Evolutionary conservation across 2,113 vertebrate species (phyloP).

Genomic region (Isurus oxyrinchus): DNA sequence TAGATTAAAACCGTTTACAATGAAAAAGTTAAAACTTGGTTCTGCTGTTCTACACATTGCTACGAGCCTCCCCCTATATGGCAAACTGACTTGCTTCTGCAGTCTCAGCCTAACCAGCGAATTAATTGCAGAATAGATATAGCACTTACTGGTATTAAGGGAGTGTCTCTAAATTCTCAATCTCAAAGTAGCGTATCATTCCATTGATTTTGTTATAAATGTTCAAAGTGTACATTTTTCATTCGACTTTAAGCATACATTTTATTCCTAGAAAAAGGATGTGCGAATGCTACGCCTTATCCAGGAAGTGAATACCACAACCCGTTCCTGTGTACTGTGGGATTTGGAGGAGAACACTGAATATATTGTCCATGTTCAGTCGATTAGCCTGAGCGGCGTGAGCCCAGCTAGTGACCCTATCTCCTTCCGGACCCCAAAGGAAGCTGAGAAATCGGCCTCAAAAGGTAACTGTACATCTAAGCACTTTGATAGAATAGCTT

Average conservation of each 20-base stretch:
- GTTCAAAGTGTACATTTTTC: not conserved
- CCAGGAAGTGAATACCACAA: constrained; percentile 96
- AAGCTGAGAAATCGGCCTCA: constrained; percentile 85
- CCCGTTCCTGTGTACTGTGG: constrained; percentile 87
- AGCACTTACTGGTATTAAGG: not conserved
- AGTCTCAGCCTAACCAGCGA: not conserved
- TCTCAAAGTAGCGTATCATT: not conserved
- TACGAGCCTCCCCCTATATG: not conserved
- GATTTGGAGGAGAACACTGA: constrained; percentile 93
- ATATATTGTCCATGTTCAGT: constrained; percentile 89
- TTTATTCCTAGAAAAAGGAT: constrained; percentile 77
- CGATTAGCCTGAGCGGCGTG: constrained; percentile 87
- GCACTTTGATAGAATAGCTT: not conserved
- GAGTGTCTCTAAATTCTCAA: not conserved
- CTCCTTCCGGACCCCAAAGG: constrained; percentile 82
- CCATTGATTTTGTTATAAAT: not conserved
- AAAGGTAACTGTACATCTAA: constrained; percentile 77
- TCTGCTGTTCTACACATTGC: not conserved
- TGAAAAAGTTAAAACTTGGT: not conserved
- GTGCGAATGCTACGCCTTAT: constrained; percentile 91
- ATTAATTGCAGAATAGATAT: not conserved
- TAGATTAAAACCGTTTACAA: not conserved
- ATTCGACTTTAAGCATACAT: not conserved
- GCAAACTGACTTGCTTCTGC: not conserved
- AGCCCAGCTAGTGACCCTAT: constrained; percentile 85